These are phyloP conservation scores for Rhodophaea formosa DNA, from an alignment of 2,888 invertebrate genomes.

Conservation along the genomic window DNA sequence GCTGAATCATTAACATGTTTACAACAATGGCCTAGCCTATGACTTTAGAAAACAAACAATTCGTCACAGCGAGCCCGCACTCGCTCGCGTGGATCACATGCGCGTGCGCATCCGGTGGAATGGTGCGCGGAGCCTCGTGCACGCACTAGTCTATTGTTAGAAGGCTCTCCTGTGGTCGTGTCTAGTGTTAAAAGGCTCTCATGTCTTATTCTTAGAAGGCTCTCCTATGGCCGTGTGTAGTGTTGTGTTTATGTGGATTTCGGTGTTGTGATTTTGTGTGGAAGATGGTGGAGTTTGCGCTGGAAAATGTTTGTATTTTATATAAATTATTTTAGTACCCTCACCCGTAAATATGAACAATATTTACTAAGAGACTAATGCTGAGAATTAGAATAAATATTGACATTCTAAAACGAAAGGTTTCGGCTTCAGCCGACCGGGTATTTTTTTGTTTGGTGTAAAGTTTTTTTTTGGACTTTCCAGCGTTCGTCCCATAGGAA, in stretches of 20 bases:
- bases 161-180: too few relatives aligned
- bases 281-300: conserved; percentile 65
- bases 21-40: not conserved
- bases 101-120: conserved; percentile 52
- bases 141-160: conserved; percentile 12
- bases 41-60: conserved; percentile 14
- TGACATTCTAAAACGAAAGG: too few relatives aligned
- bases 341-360: not conserved
- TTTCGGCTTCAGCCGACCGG: too few relatives aligned
- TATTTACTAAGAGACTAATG: too few relatives aligned
- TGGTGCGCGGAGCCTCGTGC: conserved; percentile 5
- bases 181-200: too few relatives aligned
- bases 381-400: too few relatives aligned
- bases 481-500: too few relatives aligned
- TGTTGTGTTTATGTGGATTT: conserved; percentile 26
- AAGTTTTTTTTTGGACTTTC: too few relatives aligned
- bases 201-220: conserved; percentile 12
- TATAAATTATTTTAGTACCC: conserved; percentile 22
- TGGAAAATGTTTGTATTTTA: conserved; percentile 59
- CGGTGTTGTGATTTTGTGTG: conserved; percentile 16
- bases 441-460: too few relatives aligned
- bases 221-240: conserved; percentile 15
- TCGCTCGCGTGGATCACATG: conserved; percentile 31
- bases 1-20: too few relatives aligned
- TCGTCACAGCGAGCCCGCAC: conserved; percentile 47